These are phyloP conservation scores for Aurelia sp. DNA, from an alignment of 30 jellyfish, hydroid and myxozoan species.

Conservation along the genomic window DNA sequence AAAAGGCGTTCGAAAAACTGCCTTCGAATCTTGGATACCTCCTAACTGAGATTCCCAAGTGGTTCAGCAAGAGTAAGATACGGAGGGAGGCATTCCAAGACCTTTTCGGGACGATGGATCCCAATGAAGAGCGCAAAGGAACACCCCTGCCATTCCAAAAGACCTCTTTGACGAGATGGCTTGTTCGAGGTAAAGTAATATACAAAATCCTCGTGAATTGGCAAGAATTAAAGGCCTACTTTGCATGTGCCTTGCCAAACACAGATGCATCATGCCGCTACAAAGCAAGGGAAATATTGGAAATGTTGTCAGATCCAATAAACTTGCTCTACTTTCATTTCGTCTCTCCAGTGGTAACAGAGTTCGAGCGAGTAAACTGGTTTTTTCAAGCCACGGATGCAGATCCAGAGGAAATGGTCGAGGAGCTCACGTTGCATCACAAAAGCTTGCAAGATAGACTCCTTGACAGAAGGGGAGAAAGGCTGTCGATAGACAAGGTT, in stretches of 20 bases:
- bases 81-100: constrained; percentile 64
- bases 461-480: constrained; percentile 25
- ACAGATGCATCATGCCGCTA: constrained; percentile 46
- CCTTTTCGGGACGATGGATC: constrained; percentile 47
- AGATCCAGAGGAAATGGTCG: no score
- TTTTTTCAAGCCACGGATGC: no score
- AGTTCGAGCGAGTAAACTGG: no score
- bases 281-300: constrained; percentile 60
- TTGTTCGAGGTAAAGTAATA: no score
- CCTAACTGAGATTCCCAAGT: constrained; percentile 54
- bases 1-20: constrained; percentile 42
- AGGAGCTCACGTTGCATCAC: no score
- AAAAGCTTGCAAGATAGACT: no score
- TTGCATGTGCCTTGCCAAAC: constrained; percentile 52
- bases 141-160: constrained; percentile 61
- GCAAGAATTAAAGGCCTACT: no score
- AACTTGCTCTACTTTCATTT: constrained; percentile 61
- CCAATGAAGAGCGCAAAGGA: constrained; percentile 40
- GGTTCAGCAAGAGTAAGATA: constrained; percentile 48
- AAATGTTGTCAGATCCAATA: constrained; percentile 54
- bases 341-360: no score
- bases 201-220: no score
- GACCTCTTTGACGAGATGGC: constrained; percentile 30
- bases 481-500: constrained; percentile 26
- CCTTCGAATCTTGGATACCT: constrained; percentile 66